Conservation (phyloP, 2,888 invertebrate genomes). For the Aphelenchoides bicaudatus region DNA sequence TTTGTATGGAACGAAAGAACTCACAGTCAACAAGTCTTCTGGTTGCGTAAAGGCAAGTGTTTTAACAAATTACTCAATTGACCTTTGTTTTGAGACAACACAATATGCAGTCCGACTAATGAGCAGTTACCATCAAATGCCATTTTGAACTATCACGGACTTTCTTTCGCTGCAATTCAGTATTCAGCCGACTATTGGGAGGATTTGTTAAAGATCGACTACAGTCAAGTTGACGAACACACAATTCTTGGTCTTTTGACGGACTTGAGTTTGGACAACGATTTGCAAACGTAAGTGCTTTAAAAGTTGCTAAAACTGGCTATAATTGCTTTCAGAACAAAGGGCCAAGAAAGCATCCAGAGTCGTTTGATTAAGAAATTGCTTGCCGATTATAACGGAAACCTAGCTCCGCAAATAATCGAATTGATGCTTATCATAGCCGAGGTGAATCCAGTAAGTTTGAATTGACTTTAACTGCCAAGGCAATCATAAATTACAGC, state of each 20-base stretch:
- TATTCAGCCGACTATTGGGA: background rate
- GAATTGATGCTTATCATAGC: background rate
- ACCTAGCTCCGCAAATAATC: background rate
- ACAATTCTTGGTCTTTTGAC: background rate
- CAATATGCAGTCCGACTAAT: background rate
- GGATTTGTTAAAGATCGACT: background rate
- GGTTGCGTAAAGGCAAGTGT: too few species aligned
- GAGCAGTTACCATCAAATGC: background rate
- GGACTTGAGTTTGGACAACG: constrained; percentile 1
- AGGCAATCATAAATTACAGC: too few species aligned
- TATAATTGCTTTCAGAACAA: background rate
- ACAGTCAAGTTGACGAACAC: background rate
- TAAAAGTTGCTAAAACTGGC: background rate
- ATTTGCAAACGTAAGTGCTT: background rate
- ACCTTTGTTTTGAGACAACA: background rate
- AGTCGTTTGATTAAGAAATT: constrained; percentile 1
- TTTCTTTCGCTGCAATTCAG: background rate
- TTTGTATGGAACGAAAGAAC: background rate
- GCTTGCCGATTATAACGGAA: constrained; percentile 1
- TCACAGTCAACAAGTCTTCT: too few species aligned
- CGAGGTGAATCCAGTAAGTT: constrained; percentile 3
- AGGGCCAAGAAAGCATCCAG: background rate
- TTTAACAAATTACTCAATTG: too few species aligned
- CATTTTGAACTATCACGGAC: constrained; percentile 1
- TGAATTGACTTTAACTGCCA: too few species aligned